phyloP scores from a whole-genome alignment of 2,888 invertebrate genomes.

The Tiliacea citrago region DNA sequence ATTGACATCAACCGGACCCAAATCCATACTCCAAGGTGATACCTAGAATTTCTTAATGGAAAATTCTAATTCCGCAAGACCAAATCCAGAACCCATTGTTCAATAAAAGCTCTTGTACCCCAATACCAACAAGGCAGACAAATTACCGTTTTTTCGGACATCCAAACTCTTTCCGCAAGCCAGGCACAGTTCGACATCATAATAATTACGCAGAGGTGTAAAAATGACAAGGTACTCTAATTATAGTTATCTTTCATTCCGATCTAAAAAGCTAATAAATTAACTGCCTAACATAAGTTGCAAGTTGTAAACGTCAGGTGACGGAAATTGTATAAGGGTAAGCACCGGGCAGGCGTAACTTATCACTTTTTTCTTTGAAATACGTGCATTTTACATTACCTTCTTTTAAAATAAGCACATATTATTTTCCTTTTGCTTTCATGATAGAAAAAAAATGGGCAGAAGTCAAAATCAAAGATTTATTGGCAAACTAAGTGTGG shows the following conservation, averaged over 20 bases:
- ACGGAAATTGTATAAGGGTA: constrained; percentile 21
- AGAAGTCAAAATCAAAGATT: no score
- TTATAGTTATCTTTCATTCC: constrained; percentile 7
- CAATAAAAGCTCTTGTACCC: neutral
- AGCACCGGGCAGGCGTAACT: neutral
- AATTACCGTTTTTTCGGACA: neutral
- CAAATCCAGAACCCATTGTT: neutral
- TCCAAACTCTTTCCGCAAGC: neutral
- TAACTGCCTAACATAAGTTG: constrained; percentile 9
- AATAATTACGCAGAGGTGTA: constrained; percentile 11
- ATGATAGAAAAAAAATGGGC: neutral
- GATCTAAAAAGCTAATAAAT: constrained; percentile 32
- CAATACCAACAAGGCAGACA: neutral
- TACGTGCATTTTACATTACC: neutral
- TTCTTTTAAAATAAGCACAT: neutral
- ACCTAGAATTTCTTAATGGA: neutral
- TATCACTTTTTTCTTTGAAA: neutral
- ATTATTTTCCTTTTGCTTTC: neutral
- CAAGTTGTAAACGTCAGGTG: constrained; percentile 19
- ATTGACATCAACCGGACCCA: neutral
- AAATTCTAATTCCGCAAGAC: neutral
- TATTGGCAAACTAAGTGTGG: no score
- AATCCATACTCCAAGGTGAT: neutral
- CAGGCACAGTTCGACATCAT: neutral
- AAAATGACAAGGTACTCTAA: constrained; percentile 28